These are phyloP conservation scores for Pharmacophagus antenor DNA, from an alignment of 2,888 invertebrate species.

Conservation along the genomic window DNA sequence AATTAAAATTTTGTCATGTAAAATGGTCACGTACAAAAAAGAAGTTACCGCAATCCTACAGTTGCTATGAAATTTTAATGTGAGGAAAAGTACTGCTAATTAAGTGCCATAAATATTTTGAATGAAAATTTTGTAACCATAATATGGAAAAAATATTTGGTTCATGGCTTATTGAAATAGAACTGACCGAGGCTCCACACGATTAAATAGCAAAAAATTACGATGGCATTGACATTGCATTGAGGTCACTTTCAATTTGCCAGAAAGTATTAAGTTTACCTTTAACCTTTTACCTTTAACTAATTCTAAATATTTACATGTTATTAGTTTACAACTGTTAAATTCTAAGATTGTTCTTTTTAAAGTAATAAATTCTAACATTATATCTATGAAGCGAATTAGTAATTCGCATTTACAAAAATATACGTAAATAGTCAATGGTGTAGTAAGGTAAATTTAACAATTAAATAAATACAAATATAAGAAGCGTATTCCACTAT, in stretches of 20 bases:
- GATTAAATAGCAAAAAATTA: conserved; percentile 42
- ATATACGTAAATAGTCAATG: neutral
- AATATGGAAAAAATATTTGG: conserved; percentile 44
- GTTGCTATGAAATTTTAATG: neutral
- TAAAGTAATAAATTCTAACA: too few species aligned
- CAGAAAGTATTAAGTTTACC: conserved; percentile 30
- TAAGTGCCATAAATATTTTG: neutral
- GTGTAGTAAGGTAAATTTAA: neutral
- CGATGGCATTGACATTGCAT: conserved; percentile 47
- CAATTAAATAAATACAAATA: neutral
- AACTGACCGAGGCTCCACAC: conserved; percentile 43
- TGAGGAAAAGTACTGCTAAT: too few species aligned
- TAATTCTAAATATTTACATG: too few species aligned
- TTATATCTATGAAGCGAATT: too few species aligned
- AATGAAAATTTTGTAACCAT: neutral
- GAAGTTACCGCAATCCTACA: too few species aligned
- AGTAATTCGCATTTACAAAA: too few species aligned
- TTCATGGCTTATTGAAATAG: conserved; percentile 49
- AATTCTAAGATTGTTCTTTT: too few species aligned
- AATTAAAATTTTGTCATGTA: neutral
- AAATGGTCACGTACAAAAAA: neutral
- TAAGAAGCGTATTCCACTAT: neutral
- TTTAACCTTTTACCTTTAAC: too few species aligned
- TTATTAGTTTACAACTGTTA: too few species aligned
- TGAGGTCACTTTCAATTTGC: conserved; percentile 46